Evolutionary conservation across 1,140 invertebrate species (phyloP), one percentile per base, ranked within the genome.

Genomic region (Temnothorax longispinosus): DNA sequence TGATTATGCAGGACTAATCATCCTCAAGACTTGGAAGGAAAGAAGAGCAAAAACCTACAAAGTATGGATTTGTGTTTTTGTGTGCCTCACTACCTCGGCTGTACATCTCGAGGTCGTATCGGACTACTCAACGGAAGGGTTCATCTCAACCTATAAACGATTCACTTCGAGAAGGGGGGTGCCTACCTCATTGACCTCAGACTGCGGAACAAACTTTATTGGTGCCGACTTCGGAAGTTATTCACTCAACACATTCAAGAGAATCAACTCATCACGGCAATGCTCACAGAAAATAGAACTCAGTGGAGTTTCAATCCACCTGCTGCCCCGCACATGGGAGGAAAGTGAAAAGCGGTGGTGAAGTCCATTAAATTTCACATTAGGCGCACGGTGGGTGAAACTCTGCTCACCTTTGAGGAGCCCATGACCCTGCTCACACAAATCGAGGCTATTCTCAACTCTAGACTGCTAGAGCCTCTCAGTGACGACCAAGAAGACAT

Each of bases 291-390:
- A 52, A 18, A 5, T 82, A 87, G 13, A 85, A 71, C 13, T 27
- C 27, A 27, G 27, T 27, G 27, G 27, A 27, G 27, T 27, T 27
- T 27, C 27, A 27, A 27, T 0, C 62, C 78, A 50, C 87, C 69
- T 1, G 5, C 72, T 11, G 58, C 84, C 13, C 82, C 78, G 0
- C 54, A 89, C 50, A 69, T 87, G 65, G 35, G 18, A 0, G 85
- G 75, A 13, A 27, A 41, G 47, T 86, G 86, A 71, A 54, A 89
- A 58, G 87, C 91, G 32, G 89, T 77, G 0, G 92, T 95, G 0
- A 91, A 27, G 0, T 27, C 27, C 27, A 27, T 27, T 27, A 27
- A 27, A 27, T 27, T 27, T 0, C 27, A 27, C 0, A 27, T 94
- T 18, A 27, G 32, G n/a, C 35, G 77, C 0, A 82, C 91, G 0